Evolutionary conservation across 2,113 vertebrate species (phyloP), one percentile per base, ranked within the genome.

Genomic region (Manacus vitellinus): DNA sequence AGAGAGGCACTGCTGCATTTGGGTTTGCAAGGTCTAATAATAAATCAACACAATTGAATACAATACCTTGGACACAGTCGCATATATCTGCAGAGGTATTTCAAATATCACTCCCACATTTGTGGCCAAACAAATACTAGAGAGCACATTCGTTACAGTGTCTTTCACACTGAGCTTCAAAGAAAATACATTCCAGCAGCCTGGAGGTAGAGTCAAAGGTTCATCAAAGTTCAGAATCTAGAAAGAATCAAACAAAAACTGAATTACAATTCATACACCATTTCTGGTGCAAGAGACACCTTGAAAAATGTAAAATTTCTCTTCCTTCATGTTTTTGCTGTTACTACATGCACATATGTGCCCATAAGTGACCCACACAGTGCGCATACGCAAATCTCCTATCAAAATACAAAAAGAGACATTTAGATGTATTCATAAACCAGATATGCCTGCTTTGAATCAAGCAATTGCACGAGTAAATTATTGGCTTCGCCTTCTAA

Each of bases 151-250:
- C 84, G 98, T 58, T 56, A 98, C 98, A 96, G 98, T 93, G n/a
- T 98, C 97, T 96, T 95, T 98, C 97, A 97, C 97, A 93, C 97
- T 97, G 83, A 99, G 96, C 96, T 98, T 98, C 94, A 99, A 97
- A 94, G 99, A 98, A 96, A 99, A 98, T 81, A 99, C 88, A 79
- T 97, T 98, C 99, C 99, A 99, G 97, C 99, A 99, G 90, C 99
- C 99, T 90, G 98, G 98, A 89, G 98, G 97, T 96, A 99, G 97
- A 41, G 95, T 97, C 96, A 99, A 96, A 54, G 99, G 98, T 82
- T 97, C 95, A 33, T 97, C 98, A 74, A 99, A 99, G 97, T 99
- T 99, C 96, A 98, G 92, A 96, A 99, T 97, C 99, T 99, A 94
- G 87, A 96, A 93, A 94, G 72, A 97, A 94, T 94, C 96, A 95